phyloP scores from a whole-genome alignment of 2,797 vertebrate genomes.

The Brachyalestes nurse region DNA sequence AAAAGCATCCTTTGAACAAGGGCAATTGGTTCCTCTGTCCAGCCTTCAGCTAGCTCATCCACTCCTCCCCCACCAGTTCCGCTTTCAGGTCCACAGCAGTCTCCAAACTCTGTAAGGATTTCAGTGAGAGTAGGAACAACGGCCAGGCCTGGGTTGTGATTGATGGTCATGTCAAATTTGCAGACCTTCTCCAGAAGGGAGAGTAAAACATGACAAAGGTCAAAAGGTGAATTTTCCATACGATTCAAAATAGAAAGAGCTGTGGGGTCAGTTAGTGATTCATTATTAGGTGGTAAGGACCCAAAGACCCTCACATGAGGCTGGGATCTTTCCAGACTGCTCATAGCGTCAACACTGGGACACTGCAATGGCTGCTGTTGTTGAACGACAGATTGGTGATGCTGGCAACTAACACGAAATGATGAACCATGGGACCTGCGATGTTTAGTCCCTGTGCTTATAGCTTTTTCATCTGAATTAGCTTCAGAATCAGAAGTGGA shows the following conservation, averaged over 20 bases:
- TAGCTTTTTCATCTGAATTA: conserved; percentile 85
- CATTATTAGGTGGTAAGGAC: conserved; percentile 68
- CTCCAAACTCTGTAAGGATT: conserved; percentile 90
- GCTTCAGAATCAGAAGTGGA: conserved; percentile 95
- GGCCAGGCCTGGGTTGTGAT: conserved; percentile 87
- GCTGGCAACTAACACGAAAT: conserved; percentile 73
- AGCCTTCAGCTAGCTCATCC: conserved; percentile 85
- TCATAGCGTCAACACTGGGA: conserved; percentile 62
- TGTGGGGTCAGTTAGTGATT: conserved; percentile 81
- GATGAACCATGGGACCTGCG: conserved; percentile 79
- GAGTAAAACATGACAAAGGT: conserved; percentile 91
- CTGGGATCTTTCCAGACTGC: conserved; percentile 64
- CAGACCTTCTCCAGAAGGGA: conserved; percentile 95
- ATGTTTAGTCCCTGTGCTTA: conserved; percentile 68
- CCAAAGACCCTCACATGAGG: conserved; percentile 70
- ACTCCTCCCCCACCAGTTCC: conserved; percentile 72
- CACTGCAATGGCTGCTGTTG: conserved; percentile 34
- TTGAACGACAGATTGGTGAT: conserved; percentile 72
- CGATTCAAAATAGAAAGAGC: conserved; percentile 81
- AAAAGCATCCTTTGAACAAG: conserved; percentile 95
- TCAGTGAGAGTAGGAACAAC: conserved; percentile 94
- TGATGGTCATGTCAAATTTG: conserved; percentile 90
- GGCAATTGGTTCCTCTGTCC: conserved; percentile 93
- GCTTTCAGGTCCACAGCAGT: conserved; percentile 78
- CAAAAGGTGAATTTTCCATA: conserved; percentile 91